A percentile compares a stretch with the other conserved stretches of the same genome.
Evolutionary conservation across 2,797 vertebrate species (phyloP).

Genomic region (Sebastes cheni): DNA sequence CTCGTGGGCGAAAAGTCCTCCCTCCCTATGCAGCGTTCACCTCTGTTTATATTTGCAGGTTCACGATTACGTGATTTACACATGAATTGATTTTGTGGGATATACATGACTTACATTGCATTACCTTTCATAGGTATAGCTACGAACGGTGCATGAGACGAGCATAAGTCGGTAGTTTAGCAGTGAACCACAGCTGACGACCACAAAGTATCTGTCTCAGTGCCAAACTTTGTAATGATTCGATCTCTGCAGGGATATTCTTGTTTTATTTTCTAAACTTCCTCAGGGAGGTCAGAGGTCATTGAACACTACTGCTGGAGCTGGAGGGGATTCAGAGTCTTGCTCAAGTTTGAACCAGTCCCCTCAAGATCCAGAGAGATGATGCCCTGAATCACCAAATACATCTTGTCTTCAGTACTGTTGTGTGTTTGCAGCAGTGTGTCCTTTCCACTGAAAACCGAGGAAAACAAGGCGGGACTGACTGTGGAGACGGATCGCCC

Average conservation of each 20-base stretch:
- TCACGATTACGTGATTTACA: too few relatives aligned
- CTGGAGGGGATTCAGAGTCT: background rate
- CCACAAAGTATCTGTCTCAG: background rate
- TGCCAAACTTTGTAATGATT: background rate
- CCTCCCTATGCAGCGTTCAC: too few relatives aligned
- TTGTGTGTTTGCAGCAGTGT: background rate
- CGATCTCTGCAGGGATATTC: background rate
- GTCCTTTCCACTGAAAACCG: constrained; percentile 39
- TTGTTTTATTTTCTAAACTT: background rate
- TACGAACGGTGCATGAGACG: too few relatives aligned
- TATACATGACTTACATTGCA: too few relatives aligned
- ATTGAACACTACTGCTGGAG: background rate
- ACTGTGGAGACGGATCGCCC: constrained; percentile 4
- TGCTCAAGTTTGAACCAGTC: background rate
- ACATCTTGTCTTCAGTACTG: background rate
- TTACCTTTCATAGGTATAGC: too few relatives aligned
- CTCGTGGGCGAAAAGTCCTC: too few relatives aligned
- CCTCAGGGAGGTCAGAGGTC: background rate
- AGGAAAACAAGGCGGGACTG: constrained; percentile 27
- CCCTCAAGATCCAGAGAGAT: background rate
- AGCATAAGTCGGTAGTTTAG: background rate
- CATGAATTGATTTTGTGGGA: too few relatives aligned
- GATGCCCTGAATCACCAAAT: background rate
- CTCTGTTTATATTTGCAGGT: too few relatives aligned
- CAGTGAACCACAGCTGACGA: background rate